Percentiles rank a stretch among this genome's conserved stretches.
These are phyloP conservation scores for Metopia argyrocephala DNA, from an alignment of 2,888 invertebrate genomes.

Conservation along the genomic window DNA sequence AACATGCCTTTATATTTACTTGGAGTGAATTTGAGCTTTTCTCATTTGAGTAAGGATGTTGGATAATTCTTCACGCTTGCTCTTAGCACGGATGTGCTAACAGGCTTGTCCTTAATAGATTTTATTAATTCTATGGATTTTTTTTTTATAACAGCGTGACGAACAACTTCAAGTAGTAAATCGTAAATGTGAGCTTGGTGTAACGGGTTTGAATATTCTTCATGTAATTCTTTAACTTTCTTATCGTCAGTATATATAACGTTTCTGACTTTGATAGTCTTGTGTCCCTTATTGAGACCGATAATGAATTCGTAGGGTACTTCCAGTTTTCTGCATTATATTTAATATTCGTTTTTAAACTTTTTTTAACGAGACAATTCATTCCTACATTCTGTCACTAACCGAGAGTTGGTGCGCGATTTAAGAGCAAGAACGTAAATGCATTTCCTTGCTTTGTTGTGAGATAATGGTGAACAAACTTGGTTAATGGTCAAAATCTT, in stretches of 20 bases:
- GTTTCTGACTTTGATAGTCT: constrained; percentile 92
- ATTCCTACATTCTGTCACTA: too few species aligned
- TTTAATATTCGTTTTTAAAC: too few species aligned
- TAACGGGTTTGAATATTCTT: constrained; percentile 96
- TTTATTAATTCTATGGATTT: constrained; percentile 99
- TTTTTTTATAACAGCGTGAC: constrained; percentile 99
- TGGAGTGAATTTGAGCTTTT: constrained; percentile 91
- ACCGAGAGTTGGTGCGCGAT: too few species aligned
- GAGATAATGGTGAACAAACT: too few species aligned
- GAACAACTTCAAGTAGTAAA: constrained; percentile 96
- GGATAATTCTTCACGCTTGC: constrained; percentile 99
- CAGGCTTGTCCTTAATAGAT: constrained; percentile 98
- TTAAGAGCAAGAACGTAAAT: too few species aligned
- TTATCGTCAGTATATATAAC: constrained; percentile 87
- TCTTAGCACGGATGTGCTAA: constrained; percentile 98
- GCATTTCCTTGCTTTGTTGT: too few species aligned
- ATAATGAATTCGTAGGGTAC: constrained; percentile 91
- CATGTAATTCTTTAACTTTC: constrained; percentile 86
- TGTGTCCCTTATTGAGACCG: constrained; percentile 96
- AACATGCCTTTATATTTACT: constrained; percentile 74
- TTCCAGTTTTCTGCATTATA: too few species aligned
- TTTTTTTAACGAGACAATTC: too few species aligned
- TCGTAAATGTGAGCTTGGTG: constrained; percentile 97
- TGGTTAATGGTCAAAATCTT: too few species aligned
- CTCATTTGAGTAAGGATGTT: constrained; percentile 97